Conservation (phyloP, 2,797 vertebrate genomes). For the Peromyscus nudipes region DNA sequence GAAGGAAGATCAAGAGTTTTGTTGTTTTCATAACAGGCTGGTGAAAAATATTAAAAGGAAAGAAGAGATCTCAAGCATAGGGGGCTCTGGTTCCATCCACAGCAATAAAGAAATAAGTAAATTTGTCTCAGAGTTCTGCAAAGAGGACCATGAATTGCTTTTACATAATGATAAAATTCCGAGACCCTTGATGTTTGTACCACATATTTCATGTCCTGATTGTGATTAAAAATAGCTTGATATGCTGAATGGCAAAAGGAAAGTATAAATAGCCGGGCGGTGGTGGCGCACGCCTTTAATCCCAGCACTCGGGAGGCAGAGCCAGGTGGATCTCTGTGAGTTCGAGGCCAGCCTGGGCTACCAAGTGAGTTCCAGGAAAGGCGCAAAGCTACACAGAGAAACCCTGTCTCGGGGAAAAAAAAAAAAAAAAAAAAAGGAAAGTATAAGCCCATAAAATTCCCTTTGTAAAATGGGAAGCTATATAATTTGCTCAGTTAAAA, state of each 20-base stretch:
- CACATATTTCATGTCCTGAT: conserved; percentile 45
- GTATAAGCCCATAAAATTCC: conserved; percentile 58
- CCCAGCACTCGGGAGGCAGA: no score
- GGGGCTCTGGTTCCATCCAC: not conserved
- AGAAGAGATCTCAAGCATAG: not conserved
- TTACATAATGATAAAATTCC: conserved; percentile 29
- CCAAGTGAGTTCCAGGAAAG: no score
- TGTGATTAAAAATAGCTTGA: conserved; percentile 55
- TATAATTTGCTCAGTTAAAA: conserved; percentile 75
- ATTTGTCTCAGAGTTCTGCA: not conserved
- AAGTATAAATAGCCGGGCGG: no score
- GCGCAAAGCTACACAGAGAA: no score
- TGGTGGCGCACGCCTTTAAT: no score
- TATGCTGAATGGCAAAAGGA: conserved; percentile 58
- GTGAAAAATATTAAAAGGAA: not conserved
- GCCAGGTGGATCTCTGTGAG: no score
- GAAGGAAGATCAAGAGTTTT: not conserved
- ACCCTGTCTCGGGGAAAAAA: no score
- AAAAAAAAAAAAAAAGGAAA: no score
- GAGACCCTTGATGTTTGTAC: conserved; percentile 14
- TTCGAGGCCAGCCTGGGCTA: no score
- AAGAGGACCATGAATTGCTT: not conserved
- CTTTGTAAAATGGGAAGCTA: conserved; percentile 69
- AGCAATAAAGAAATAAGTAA: not conserved
- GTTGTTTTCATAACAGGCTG: not conserved